Evolutionary conservation across 2,797 vertebrate species (phyloP).

Genomic region (Manis pentadactyla): DNA sequence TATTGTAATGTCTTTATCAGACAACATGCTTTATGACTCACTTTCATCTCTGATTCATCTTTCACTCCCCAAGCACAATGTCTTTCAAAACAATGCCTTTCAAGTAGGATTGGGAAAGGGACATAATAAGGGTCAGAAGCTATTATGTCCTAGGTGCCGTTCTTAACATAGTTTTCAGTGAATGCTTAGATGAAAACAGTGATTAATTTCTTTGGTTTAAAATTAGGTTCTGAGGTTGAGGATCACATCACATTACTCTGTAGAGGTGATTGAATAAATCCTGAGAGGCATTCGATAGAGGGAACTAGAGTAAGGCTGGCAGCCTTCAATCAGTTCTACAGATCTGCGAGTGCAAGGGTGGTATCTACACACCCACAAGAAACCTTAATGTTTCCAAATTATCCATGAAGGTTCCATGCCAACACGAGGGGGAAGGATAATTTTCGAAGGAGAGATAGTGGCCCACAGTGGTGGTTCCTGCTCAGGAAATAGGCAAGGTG

Average conservation of each 20-base stretch:
- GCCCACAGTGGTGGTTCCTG: too few species aligned
- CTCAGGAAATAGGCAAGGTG: too few species aligned
- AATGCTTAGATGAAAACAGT: background rate
- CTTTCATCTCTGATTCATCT: background rate
- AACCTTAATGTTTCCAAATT: background rate
- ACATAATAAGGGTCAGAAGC: background rate
- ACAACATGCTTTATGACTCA: background rate
- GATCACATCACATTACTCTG: background rate
- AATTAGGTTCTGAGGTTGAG: background rate
- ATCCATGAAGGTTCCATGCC: background rate
- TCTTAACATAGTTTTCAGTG: background rate
- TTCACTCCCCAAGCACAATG: background rate
- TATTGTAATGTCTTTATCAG: background rate
- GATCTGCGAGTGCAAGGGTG: too few species aligned
- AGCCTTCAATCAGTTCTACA: background rate
- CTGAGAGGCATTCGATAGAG: background rate
- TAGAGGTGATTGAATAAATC: background rate
- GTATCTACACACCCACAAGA: background rate
- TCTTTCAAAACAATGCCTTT: background rate
- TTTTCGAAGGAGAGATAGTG: background rate
- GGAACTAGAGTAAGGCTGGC: background rate
- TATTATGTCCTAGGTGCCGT: background rate
- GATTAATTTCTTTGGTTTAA: background rate
- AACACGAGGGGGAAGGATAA: background rate
- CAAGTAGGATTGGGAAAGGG: background rate